Base-by-base conservation (phyloP, 2,797 vertebrate species). In the Propithecus deckenii region DNA sequence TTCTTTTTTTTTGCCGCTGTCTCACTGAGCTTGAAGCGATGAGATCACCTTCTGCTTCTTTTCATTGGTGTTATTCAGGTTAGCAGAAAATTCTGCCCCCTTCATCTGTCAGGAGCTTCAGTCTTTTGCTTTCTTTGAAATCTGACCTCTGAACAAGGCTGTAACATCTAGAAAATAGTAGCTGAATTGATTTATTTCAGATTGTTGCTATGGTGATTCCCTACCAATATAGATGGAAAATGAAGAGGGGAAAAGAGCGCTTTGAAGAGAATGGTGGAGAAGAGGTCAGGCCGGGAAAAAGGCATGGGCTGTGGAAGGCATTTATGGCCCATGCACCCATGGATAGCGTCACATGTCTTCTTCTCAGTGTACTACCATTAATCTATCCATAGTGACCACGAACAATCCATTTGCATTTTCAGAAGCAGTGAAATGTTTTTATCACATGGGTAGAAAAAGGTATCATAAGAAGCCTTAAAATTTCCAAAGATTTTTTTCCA, bases 151-250 rank as follows among this genome's bases (percentile, higher is more conserved):
- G 95, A 91, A 85, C 95, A 96, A 94, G 86, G 80, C 95, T 97
- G 61, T 55, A 74, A 91, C 74, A 83, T 48, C 93, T 48, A 93
- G 96, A 95, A 98, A 95, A 97, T 67, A 92, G 95, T 83, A 97
- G 83, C 95, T 96, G 94, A 96, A 97, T 97, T 97, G 98, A 98
- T 97, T 81, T 92, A 85, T 94, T 86, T 96, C 93, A 96, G 94
- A 86, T 86, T 91, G 96, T 98, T 98, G 97, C 97, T 98, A 98
- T 98, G 97, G 97, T 96, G 97, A 98, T 96, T 97, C 93, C 76
- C 95, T 94, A 92, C 91, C 88, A 93, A 79, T 94, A 95, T 30
- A 96, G 97, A 83, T 63, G 94, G 86, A 88, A 85, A 86, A 92
- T 46, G 48, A 72, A 75, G 59, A 61, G 28, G 7, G 8, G 50